phyloP scores from a whole-genome alignment of 2,797 vertebrate genomes.

The Rhinoraja longicauda region DNA sequence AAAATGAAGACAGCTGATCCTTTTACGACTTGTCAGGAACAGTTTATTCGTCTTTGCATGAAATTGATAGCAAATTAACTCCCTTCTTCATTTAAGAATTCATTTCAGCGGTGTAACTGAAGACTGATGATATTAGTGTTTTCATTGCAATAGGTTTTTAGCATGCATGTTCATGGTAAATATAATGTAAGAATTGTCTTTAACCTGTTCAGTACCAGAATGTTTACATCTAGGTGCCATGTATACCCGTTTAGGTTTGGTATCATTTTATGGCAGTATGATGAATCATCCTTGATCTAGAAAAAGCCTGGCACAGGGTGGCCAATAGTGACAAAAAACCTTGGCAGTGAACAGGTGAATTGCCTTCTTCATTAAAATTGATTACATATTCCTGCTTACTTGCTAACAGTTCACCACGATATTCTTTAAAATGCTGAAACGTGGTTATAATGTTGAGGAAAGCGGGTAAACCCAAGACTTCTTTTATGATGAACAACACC shows the following conservation, averaged over 20 bases:
- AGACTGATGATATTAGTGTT: not conserved
- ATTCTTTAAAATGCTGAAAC: not conserved
- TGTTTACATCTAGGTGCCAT: no score
- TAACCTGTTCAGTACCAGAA: no score
- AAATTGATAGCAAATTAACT: constrained; percentile 6
- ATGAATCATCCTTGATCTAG: no score
- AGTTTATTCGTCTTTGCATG: not conserved
- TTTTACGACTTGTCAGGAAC: not conserved
- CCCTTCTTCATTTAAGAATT: not conserved
- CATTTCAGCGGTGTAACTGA: not conserved
- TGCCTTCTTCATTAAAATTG: constrained; percentile 6
- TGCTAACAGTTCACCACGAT: not conserved
- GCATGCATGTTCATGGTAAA: not conserved
- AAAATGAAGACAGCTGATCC: constrained; percentile 5
- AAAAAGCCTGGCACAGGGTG: no score
- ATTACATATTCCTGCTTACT: not conserved
- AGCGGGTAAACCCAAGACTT: not conserved
- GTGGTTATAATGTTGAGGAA: not conserved
- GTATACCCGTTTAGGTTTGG: no score
- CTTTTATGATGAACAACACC: not conserved
- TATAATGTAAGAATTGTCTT: not conserved
- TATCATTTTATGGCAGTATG: no score
- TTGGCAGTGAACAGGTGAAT: no score
- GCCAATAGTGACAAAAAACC: no score
- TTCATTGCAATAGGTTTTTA: not conserved